Evolutionary conservation across 1,140 invertebrate genomes (phyloP).

Genomic region (Drosophila pallidifrons): DNA sequence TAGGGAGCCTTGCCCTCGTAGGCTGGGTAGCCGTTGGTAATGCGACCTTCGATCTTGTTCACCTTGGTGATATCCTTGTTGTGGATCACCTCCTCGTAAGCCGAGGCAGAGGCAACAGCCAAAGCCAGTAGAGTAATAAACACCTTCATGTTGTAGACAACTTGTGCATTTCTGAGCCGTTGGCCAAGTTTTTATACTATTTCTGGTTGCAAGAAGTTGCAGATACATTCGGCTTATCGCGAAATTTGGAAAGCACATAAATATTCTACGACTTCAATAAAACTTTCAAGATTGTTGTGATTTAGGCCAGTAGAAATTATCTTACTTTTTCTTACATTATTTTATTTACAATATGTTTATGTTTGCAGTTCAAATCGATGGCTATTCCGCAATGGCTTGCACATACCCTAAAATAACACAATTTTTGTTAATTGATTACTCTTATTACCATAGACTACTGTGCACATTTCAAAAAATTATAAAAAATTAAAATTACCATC

Average conservation of each 20-base stretch:
- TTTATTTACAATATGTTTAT: slow-evolving; percentile 1
- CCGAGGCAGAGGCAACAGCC: slow-evolving; percentile 51
- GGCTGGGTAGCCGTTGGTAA: slow-evolving; percentile 50
- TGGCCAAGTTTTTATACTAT: slow-evolving; percentile 25
- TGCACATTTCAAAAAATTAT: too few species aligned
- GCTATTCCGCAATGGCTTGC: neutral
- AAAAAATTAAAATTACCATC: too few species aligned
- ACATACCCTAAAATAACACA: neutral
- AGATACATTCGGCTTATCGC: neutral
- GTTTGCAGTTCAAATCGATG: neutral
- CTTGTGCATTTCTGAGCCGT: neutral
- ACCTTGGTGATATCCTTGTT: slow-evolving; percentile 16
- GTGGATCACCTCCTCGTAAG: slow-evolving; percentile 25
- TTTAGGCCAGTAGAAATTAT: slow-evolving; percentile 21
- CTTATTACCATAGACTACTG: too few species aligned
- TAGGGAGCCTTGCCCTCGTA: slow-evolving; percentile 36
- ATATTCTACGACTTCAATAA: slow-evolving; percentile 17
- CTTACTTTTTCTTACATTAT: slow-evolving; percentile 3
- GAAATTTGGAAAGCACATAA: slow-evolving; percentile 12
- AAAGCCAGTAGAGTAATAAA: slow-evolving; percentile 47
- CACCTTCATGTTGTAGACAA: slow-evolving; percentile 43
- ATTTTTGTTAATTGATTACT: neutral
- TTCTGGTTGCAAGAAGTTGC: neutral
- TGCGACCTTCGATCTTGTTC: slow-evolving; percentile 52
- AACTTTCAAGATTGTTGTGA: slow-evolving; percentile 22